Evolutionary conservation across 2,797 vertebrate genomes (phyloP), one percentile per base, ranked within the genome.

Genomic region (Pelobates cultripes): DNA sequence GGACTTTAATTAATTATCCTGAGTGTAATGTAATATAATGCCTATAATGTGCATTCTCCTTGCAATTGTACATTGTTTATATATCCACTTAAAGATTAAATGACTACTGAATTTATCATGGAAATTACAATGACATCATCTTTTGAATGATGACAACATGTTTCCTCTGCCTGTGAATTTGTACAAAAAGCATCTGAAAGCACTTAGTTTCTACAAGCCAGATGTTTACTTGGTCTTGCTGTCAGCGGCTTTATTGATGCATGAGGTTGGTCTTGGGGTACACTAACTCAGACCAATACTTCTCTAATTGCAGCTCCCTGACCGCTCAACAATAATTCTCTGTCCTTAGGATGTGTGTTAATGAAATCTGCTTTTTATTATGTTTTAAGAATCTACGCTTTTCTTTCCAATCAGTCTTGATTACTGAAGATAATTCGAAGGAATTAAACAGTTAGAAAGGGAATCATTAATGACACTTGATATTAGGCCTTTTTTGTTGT

Each of bases 381-480:
- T 78, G 76, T 83, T 79, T 83, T 75, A 63, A 70, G 64, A 78
- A 75, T 74, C 51, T 83, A 75, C 76, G 64, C 78, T 83, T 83
- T 70, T 67, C 55, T 79, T 75, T 70, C 51, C 64, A 79, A 84
- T 84, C 77, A 71, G 66, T 75, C 77, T 75, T 79, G 71, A 83
- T 78, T 83, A 70, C 51, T 4, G 28, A 70, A 64, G 71, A 66
- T 70, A 75, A 83, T 74, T 75, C 41, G 70, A 7, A 41, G 72
- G 4, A 55, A 70, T 41, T 74, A 79, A 70, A 80, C 75, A 47
- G 68, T 75, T 79, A 83, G 75, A 51, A 13, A 63, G 64, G 64
- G 51, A 88, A 86, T 88, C 89, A 89, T 57, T 69, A 69, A 67
- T 61, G 61, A 90, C 28, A 28, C 28, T 28, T 28, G 28, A 28